A percentile compares a stretch with the other conserved stretches of the same genome.
Conservation (phyloP, 2,888 invertebrate genomes). For the Punctoribates punctum region DNA sequence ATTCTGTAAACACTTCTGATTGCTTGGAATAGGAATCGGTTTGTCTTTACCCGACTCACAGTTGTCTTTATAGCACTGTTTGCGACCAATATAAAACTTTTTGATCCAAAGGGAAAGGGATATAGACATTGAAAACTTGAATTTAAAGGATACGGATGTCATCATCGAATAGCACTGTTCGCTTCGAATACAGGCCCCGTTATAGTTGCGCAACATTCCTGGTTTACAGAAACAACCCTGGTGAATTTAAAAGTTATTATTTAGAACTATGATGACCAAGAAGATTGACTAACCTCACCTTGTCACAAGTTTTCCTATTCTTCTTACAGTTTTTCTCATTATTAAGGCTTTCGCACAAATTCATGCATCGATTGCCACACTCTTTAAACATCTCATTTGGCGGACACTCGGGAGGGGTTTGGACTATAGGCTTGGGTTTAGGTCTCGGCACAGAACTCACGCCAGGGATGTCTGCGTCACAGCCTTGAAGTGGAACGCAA, state of each 20-base stretch:
- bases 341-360: not conserved
- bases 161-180: not conserved
- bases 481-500: not conserved
- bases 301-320: not conserved
- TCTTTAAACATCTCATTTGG: not conserved
- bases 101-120: too few species aligned
- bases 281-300: not conserved
- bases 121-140: not conserved
- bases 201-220: not conserved
- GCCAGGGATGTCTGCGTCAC: not conserved
- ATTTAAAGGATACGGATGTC: not conserved
- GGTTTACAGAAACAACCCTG: not conserved
- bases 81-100: too few species aligned
- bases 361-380: not conserved
- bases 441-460: not conserved
- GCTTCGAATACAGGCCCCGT: not conserved
- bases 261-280: not conserved
- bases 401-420: not conserved
- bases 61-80: too few species aligned
- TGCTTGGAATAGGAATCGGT: not conserved
- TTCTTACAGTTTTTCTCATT: not conserved
- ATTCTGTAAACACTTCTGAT: not conserved
- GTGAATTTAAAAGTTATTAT: not conserved
- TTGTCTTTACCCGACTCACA: not conserved
- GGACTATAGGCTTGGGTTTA: not conserved